Base-by-base conservation (phyloP, 2,113 vertebrate genomes). In the Phylloscopus trochiloides region DNA sequence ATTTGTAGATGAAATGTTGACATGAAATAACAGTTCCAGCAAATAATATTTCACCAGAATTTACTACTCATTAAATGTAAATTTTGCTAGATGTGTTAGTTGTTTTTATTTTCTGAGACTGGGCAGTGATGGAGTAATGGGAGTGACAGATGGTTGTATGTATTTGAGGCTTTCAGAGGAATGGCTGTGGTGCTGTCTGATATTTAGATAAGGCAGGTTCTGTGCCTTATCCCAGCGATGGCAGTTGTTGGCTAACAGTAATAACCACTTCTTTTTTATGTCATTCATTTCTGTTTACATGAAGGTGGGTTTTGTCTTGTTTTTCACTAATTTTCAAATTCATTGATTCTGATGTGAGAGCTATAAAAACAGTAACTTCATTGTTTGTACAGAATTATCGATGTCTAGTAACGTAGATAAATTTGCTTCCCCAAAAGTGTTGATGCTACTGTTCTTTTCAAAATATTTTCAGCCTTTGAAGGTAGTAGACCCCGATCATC, bases 401-500 rank as follows among this genome's bases (percentile, higher is more conserved):
- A 22, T n/a, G 5, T 18, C 22, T 88, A 2, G 82, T 76, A 50
- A 52, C 6, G 21, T 7, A 65, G 11, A 36, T 65, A 74, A 26
- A 78, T 71, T 63, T 36, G 6, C n/a, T 90, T 72, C 83, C 54
- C 38, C 26, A 22, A 42, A 32, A 29, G 38, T 10, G 5, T 76
- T 70, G 70, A 32, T 88, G 17, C 20, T 52, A 1, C 32, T 47
- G 3, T 75, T 43, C 51, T 61, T 91, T 51, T 87, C 51, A 92
- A 75, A 91, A 62, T 92, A 7, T 88, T 86, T 89, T 34, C 90
- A 99, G 99, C 99, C 99, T 91, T 95, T 99, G 68, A 99, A 98
- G 93, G 99, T 99, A 16, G 99, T 99, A 87, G 99, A 99, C 86
- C 99, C 99, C 3, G 99, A 99, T 97, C 99, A 99, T 81, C 99